Base-by-base conservation (phyloP, 2,113 vertebrate genomes). In the Grallaria varia region DNA sequence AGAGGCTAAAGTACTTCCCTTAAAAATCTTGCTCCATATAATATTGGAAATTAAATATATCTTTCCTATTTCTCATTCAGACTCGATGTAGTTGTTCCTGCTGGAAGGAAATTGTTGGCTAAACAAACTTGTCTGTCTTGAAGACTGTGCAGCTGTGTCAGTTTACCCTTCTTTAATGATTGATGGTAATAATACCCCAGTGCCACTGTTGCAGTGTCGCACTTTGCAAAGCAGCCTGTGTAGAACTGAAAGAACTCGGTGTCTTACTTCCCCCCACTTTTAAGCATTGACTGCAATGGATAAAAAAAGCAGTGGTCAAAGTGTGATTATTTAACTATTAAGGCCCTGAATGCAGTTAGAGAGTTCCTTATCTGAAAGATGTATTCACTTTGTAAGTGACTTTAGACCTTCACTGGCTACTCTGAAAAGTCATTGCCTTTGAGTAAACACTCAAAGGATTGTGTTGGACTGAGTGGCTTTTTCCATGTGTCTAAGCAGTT, bases 251-350 rank as follows among this genome's bases (percentile, higher is more conserved):
- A 58, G 22, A 59, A 5, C n/a, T 44, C n/a, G 39, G 0, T 14
- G 35, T 21, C 4, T 64, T 16, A 7, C 28, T 11, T 2, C 4
- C 9, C 11, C 19, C 3, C 30, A 0, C 8, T 4, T 21, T 3
- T 5, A 33, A 40, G 40, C 21, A 1, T 2, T 37, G 25, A 53
- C n/a, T 40, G 1, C 1, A 30, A 37, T 1, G 5, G 31, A 14
- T 60, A 50, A 71, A 44, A 62, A 52, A 2, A n/a, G 21, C 27
- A 10, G 23, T 3, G 52, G 3, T 15, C 49, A 17, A 3, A 63
- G 33, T 8, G 12, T 15, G 12, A 4, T 9, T 22, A 0, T 9
- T 62, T 39, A 47, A 5, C 19, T 74, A 1, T 6, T 28, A 17
- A 62, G 7, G 25, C 12, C 28, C 31, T 37, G 28, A 35, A 9